Evolutionary conservation across 2,113 vertebrate genomes (phyloP), one percentile per base, ranked within the genome.

Genomic region (Rhea americana): DNA sequence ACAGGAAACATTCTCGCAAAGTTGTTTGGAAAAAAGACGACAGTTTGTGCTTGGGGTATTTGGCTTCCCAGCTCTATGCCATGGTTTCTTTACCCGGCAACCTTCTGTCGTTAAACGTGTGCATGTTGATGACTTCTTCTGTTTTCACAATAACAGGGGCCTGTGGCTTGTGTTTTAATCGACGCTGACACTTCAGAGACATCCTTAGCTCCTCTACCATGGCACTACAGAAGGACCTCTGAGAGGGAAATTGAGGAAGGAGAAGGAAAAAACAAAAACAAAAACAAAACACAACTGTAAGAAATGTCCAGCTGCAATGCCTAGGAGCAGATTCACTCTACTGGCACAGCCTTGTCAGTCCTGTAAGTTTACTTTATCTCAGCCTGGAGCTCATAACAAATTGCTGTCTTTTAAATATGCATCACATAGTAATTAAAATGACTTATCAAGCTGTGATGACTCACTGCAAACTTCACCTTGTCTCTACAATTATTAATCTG

Each of bases 111-210:
- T 99, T 99, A 98, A 99, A 99, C 7, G 99, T 99, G 98, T 99
- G 99, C 99, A 99, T 99, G 99, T 99, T 99, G 98, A 99, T 99
- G 94, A 99, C 99, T 97, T 99, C 99, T 97, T 99, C 99, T 80
- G 99, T 99, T 98, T 99, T 99, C 97, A 99, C 99, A 97, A 99
- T 99, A 95, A 99, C 99, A 2, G 99, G 98, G 22, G 98, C 98
- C 97, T 99, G 99, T 91, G 99, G 99, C 97, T 99, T 99, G 97
- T 99, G 99, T 99, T 99, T 99, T 97, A 99, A 98, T 85, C 99
- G 98, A 62, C 99, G 99, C 91, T 99, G 99, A 98, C 99, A 99
- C 97, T 99, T 99, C 96, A 99, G 98, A 95, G 99, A 99, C 97
- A 99, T 98, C 91, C 99, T 98, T 96, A 99, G 97, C 94, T 99